Conservation (phyloP, 2,797 vertebrate species). For the Lepilemur septentrionalis region DNA sequence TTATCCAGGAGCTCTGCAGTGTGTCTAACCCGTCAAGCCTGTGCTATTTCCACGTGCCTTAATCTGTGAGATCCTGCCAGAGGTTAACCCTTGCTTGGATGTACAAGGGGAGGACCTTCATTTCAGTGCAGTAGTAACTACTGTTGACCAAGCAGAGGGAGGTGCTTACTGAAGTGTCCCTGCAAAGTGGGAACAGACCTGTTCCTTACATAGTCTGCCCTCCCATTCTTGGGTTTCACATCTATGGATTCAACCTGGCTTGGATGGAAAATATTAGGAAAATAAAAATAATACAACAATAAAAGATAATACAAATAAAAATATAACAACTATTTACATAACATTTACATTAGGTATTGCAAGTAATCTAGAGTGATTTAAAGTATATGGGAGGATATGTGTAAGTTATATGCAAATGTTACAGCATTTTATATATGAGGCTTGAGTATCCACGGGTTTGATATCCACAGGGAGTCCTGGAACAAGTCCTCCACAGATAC, state of each 20-base stretch:
- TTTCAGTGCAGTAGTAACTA: neutral
- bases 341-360: neutral
- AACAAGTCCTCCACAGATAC: neutral
- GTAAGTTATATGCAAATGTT: neutral
- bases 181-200: neutral
- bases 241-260: neutral
- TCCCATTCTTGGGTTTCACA: neutral
- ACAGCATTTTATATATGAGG: neutral
- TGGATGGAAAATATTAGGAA: neutral
- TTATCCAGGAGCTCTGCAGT: neutral
- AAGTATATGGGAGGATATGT: neutral
- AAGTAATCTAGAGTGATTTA: neutral
- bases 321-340: neutral
- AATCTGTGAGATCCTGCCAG: neutral
- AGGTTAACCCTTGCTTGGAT: neutral
- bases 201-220: neutral
- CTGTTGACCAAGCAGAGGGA: neutral
- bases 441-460: neutral
- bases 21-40: neutral
- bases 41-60: neutral
- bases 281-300: neutral
- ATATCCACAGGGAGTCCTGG: neutral
- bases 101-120: neutral
- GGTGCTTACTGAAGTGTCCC: neutral
- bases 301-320: neutral